Conservation (phyloP, 2,113 vertebrate genomes). For the Mixornis gularis region DNA sequence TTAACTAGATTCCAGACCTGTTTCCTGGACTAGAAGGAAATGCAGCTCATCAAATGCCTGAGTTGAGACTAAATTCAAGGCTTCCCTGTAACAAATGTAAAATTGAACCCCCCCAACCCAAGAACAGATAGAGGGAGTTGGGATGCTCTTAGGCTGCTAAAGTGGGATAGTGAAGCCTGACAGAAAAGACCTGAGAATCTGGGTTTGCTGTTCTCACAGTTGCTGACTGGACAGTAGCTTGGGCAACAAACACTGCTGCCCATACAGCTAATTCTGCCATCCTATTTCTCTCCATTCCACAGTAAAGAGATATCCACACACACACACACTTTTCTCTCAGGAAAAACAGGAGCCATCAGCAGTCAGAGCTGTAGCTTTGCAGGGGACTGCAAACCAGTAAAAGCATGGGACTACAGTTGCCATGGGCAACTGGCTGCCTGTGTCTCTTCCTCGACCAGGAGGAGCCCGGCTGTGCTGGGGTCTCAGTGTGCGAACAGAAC, state of each 20-base stretch:
- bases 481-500: background rate
- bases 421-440: slow-evolving; percentile 6
- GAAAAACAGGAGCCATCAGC: background rate
- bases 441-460: background rate
- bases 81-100: background rate
- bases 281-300: background rate
- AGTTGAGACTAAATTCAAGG: background rate
- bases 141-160: background rate
- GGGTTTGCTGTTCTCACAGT: background rate
- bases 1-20: background rate
- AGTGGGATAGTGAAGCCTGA: background rate
- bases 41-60: background rate
- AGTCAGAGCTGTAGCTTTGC: background rate
- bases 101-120: background rate
- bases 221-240: background rate
- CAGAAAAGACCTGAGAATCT: background rate
- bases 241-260: background rate
- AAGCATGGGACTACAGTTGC: background rate
- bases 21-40: background rate
- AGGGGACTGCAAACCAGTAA: background rate
- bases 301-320: background rate
- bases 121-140: background rate
- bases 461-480: background rate
- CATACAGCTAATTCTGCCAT: background rate
- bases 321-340: background rate